Evolutionary conservation across 1,140 invertebrate species (phyloP).

Genomic region (Platyscapa corneri): DNA sequence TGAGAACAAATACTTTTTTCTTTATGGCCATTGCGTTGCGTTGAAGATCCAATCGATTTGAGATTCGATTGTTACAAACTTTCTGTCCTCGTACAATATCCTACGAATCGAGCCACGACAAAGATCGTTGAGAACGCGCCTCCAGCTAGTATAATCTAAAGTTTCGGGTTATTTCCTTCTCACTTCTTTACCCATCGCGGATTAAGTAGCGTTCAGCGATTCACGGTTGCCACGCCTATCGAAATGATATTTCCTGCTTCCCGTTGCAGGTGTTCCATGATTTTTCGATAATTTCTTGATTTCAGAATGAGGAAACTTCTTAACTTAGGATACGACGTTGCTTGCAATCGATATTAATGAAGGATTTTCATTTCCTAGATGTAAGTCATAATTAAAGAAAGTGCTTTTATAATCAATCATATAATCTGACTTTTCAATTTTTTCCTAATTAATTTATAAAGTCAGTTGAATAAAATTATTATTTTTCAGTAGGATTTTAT

Average conservation of each 20-base stretch:
- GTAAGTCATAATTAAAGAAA: not conserved
- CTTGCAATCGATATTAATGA: not conserved
- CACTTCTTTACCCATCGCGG: not conserved
- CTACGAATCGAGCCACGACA: not conserved
- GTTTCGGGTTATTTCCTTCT: not conserved
- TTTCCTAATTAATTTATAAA: too few relatives aligned
- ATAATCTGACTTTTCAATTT: too few relatives aligned
- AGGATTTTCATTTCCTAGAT: not conserved
- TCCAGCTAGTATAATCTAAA: not conserved
- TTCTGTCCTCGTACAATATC: not conserved
- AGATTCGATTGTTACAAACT: not conserved
- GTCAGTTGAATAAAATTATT: too few relatives aligned
- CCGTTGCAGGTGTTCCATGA: not conserved
- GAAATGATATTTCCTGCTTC: not conserved
- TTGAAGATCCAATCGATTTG: not conserved
- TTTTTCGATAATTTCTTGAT: not conserved
- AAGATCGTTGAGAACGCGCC: not conserved
- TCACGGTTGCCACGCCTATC: not conserved
- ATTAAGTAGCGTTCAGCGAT: not conserved
- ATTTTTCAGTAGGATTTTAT: too few relatives aligned
- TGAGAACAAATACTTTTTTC: too few relatives aligned
- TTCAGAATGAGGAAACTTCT: not conserved
- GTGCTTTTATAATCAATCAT: not conserved
- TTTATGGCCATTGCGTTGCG: not conserved
- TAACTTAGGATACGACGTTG: not conserved